These are phyloP conservation scores for Agrenia bidenticulata DNA, from an alignment of 2,888 invertebrate genomes.

Conservation along the genomic window DNA sequence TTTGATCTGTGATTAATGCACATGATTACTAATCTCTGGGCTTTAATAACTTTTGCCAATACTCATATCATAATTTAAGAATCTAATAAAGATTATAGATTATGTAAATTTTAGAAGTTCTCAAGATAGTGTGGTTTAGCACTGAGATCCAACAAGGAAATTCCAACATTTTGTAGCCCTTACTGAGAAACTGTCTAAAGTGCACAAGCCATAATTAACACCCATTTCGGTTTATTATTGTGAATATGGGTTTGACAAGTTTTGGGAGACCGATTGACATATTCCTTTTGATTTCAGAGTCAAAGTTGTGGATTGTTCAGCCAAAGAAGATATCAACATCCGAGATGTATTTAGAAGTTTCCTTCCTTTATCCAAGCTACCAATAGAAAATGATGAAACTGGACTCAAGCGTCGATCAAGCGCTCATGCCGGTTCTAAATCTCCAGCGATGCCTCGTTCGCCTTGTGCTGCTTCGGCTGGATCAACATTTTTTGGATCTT, in stretches of 20 bases:
- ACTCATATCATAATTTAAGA: no score
- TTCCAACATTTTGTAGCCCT: no score
- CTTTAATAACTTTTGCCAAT: no score
- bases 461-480: slow-evolving; percentile 27
- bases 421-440: slow-evolving; percentile 62
- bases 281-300: slow-evolving; percentile 60
- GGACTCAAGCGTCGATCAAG: slow-evolving; percentile 70
- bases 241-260: background rate
- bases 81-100: no score
- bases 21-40: no score
- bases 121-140: no score
- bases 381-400: slow-evolving; percentile 50
- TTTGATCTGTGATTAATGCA: no score
- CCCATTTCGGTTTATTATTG: no score
- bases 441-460: slow-evolving; percentile 50
- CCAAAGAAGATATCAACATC: slow-evolving; percentile 75
- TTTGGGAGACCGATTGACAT: background rate
- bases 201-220: no score
- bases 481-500: slow-evolving; percentile 51
- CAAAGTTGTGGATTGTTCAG: slow-evolving; percentile 75
- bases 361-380: slow-evolving; percentile 62
- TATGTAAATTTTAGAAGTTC: no score
- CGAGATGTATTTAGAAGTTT: slow-evolving; percentile 78
- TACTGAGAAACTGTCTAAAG: no score
- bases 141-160: no score